Base-by-base conservation (phyloP, 2,113 vertebrate genomes). In the Spizaetus ornatus region DNA sequence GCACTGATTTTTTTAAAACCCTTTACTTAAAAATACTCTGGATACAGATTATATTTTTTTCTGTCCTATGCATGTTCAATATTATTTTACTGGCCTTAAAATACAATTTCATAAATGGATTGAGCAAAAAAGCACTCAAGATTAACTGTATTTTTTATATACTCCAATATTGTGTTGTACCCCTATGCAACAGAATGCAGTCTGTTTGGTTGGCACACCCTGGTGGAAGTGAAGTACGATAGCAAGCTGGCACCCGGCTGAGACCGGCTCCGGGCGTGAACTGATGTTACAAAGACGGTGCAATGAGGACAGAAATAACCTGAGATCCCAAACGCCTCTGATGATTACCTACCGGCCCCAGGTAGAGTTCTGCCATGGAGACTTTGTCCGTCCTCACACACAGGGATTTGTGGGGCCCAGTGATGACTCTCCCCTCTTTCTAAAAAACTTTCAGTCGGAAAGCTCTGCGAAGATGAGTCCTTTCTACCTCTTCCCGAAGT, bases 11-110 rank as follows among this genome's bases (percentile, higher is more conserved):
- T 96, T 95, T 97, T 6, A 69, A 85, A 92, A 81, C 69, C 42
- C 78, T 97, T 95, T 95, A 96, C 80, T 87, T 97, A 94, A 95
- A 97, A 94, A 96, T 95, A 84, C 84, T 94, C 95, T 96, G 65
- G 82, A 95, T 96, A 86, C 34, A 92, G 50, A 59, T 66, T 93
- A 59, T 92, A 81, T 71, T 70, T 77, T 29, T 11, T 71, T 52
- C 29, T 88, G 61, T 76, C 65, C 3, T 67, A 34, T 62, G 34
- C 36, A n/a, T n/a, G 63, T 77, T 96, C 96, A 90, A 45, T 91
- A 95, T 86, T 95, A 93, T 92, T 96, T 94, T 55, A 71, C 36
- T 4, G 4, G 63, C 48, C 63, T 95, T 93, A 80, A 97, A 67
- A 95, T 94, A 93, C 56, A 36, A 73, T 95, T 93, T 96, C 53